Conservation (phyloP, 2,888 invertebrate species). For the Lepidocyrtoides sp. region DNA sequence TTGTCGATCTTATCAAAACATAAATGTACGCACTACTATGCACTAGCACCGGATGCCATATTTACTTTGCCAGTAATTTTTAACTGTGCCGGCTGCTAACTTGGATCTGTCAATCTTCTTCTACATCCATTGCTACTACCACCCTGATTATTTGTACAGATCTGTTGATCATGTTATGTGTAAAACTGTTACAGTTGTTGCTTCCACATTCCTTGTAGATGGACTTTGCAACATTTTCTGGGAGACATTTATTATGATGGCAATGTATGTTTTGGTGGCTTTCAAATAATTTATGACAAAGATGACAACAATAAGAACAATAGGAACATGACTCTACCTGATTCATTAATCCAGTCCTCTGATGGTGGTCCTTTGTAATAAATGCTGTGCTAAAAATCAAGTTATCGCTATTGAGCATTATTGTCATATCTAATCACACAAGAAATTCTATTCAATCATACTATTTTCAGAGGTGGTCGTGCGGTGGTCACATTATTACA, state of each 20-base stretch:
- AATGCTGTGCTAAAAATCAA: not conserved
- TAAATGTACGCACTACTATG: no score
- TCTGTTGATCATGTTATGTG: no score
- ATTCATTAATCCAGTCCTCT: not conserved
- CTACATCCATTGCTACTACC: not conserved
- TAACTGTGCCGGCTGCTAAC: conserved; percentile 1
- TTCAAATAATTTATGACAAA: not conserved
- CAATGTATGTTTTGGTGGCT: not conserved
- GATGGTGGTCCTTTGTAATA: not conserved
- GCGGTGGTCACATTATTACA: not conserved
- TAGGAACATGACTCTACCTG: not conserved
- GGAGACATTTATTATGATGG: not conserved
- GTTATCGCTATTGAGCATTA: not conserved
- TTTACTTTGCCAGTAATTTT: not conserved
- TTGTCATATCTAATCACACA: not conserved
- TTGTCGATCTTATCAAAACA: not conserved
- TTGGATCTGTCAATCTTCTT: conserved; percentile 35
- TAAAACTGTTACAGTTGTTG: no score
- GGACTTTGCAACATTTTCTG: not conserved
- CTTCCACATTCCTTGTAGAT: not conserved
- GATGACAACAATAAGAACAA: not conserved
- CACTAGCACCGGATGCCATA: not conserved
- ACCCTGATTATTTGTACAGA: not conserved
- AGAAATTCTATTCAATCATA: conserved; percentile 7
- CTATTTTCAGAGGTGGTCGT: not conserved